Evolutionary conservation across 2,113 vertebrate species (phyloP), one percentile per base, ranked within the genome.

Genomic region (Tachycineta bicolor): DNA sequence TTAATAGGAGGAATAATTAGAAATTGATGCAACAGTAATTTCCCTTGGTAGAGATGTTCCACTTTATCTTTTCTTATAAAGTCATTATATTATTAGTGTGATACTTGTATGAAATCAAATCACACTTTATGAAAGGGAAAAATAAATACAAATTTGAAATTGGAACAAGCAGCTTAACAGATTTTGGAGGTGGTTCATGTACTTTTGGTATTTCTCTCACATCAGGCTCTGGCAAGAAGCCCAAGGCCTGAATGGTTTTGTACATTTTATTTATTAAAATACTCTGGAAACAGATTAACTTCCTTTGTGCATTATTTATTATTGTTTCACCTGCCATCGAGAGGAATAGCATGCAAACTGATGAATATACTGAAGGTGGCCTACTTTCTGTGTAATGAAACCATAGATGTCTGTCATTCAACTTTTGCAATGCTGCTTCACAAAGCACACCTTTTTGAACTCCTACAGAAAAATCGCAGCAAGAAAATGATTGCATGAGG

Each of bases 221-320:
- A 95, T 92, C 43, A 75, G 50, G 49, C 16, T 34, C 62, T 88
- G 93, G 75, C 75, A 93, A 95, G 68, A 92, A 90, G 47, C 75
- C 88, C 44, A 73, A 75, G 44, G n/a, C 47, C 68, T 90, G 93
- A 92, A 91, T 91, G n/a, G 62, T 25, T 97, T 96, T 91, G 58
- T 74, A 89, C 86, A 74, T 91, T 94, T 94, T 90, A 90, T 96
- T 96, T 97, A 94, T 94, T 93, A 95, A 96, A 95, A 93, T 79
- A 88, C 64, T 86, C 75, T 91, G 62, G 78, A 83, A 95, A 90
- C 58, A 83, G 81, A 96, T 96, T 97, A 95, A 79, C 68, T 84
- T 93, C 63, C 53, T 83, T 87, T 91, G 85, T 96, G 90, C 83
- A 92, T 97, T 97, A 96, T 97, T 97, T 96, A 96, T 95, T 81